Evolutionary conservation across 2,113 vertebrate genomes (phyloP).

Genomic region (Platysteira castanea): DNA sequence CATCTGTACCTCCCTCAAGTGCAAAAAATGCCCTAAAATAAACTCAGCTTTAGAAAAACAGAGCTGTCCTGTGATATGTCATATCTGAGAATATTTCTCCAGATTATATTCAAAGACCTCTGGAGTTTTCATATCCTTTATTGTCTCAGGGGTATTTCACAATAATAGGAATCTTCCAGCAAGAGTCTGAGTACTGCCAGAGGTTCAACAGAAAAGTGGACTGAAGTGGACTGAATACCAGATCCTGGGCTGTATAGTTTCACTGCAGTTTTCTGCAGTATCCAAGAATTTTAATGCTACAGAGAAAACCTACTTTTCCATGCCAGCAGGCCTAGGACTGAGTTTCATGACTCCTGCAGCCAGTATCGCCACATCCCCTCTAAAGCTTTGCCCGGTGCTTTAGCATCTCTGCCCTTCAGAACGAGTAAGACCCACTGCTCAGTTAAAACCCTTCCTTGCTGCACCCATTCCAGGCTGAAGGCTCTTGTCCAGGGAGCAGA

Average conservation of each 20-base stretch:
- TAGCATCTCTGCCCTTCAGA: neutral
- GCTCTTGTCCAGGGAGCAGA: neutral
- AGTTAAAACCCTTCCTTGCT: neutral
- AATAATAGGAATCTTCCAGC: neutral
- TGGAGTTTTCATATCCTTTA: neutral
- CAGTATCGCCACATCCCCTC: neutral
- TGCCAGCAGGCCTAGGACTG: neutral
- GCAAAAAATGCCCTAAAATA: neutral
- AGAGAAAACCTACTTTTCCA: neutral
- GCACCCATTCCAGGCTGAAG: neutral
- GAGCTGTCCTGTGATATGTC: neutral
- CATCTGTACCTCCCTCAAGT: neutral
- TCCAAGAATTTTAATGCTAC: neutral
- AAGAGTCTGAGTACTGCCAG: neutral
- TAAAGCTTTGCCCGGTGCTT: neutral
- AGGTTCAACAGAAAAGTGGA: neutral
- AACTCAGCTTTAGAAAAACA: neutral
- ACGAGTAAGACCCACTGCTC: rapidly evolving
- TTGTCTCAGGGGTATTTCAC: neutral
- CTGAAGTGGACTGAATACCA: neutral
- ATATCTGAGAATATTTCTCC: neutral
- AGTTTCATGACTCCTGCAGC: neutral
- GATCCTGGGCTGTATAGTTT: neutral
- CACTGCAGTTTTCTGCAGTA: neutral
- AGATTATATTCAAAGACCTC: neutral